Evolutionary conservation across 1,140 invertebrate species (phyloP).

Genomic region (Drosophila ananassae): DNA sequence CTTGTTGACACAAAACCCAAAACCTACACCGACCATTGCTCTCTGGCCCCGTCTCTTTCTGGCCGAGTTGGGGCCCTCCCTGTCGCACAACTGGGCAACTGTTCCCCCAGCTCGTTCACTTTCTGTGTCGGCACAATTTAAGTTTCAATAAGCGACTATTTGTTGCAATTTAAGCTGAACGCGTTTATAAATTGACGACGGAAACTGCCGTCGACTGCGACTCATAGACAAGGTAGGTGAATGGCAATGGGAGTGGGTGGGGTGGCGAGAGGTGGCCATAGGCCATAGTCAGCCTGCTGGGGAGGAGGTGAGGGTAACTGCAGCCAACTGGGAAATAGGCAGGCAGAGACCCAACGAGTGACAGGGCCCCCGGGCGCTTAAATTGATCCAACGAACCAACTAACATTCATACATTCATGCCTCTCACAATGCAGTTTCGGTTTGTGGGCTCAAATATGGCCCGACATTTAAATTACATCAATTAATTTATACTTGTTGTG

Average conservation of each 20-base stretch:
- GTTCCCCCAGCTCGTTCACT: conserved; percentile 45
- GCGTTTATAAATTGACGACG: conserved; percentile 80
- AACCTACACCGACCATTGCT: conserved; percentile 36
- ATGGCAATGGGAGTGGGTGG: neutral
- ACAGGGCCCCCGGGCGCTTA: conserved; percentile 47
- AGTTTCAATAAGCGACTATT: conserved; percentile 83
- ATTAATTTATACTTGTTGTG: conserved; percentile 72
- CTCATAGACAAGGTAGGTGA: conserved; percentile 33
- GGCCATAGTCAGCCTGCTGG: neutral
- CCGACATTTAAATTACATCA: conserved; percentile 72
- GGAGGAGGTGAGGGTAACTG: neutral
- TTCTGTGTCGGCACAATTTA: conserved; percentile 79
- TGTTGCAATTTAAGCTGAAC: conserved; percentile 82
- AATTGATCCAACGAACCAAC: conserved; percentile 47
- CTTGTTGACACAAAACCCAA: conserved; percentile 77
- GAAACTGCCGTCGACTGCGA: conserved; percentile 59
- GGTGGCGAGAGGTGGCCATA: neutral
- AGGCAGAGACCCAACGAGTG: conserved; percentile 44
- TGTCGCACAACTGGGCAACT: conserved; percentile 14
- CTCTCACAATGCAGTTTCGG: conserved; percentile 46
- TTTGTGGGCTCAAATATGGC: conserved; percentile 40
- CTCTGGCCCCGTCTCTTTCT: conserved; percentile 32
- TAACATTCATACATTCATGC: conserved; percentile 40
- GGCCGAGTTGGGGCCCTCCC: conserved; percentile 4
- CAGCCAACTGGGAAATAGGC: conserved; percentile 31